Percentiles rank a stretch among this genome's conserved stretches.
These are phyloP conservation scores for Threskiornis aethiopicus DNA, from an alignment of 2,797 vertebrate genomes.

Conservation along the genomic window DNA sequence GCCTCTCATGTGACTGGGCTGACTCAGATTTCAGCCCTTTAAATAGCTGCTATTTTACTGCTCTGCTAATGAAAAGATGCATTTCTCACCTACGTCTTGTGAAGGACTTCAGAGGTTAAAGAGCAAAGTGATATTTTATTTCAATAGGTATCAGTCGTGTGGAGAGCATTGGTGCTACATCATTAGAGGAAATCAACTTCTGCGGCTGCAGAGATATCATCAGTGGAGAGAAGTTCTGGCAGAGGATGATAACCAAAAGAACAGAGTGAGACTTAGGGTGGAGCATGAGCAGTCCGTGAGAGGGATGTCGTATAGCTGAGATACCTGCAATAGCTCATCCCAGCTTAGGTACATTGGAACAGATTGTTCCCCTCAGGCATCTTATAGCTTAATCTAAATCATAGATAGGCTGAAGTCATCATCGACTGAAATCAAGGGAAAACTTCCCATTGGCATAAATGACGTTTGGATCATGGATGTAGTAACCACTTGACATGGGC, in stretches of 20 bases:
- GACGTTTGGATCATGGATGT: not conserved
- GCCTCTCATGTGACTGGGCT: not conserved
- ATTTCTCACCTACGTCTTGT: not conserved
- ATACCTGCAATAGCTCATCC: not conserved
- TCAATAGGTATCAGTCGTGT: accelerated
- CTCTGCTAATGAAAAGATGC: not conserved
- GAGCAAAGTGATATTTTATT: not conserved
- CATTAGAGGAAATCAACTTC: not conserved
- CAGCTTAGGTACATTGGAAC: not conserved
- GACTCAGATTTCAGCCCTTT: not conserved
- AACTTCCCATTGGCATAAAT: not conserved
- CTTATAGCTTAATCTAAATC: conserved; percentile 11
- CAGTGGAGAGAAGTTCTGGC: not conserved
- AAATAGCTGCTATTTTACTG: not conserved
- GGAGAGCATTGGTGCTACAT: not conserved
- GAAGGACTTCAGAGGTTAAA: not conserved
- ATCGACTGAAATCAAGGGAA: not conserved
- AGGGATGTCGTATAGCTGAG: not conserved
- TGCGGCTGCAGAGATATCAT: not conserved
- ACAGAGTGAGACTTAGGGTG: not conserved
- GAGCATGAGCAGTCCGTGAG: not conserved
- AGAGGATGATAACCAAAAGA: not conserved
- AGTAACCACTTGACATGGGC: not conserved
- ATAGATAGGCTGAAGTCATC: not conserved
- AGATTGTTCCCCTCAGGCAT: not conserved